These are phyloP conservation scores for Brachionus rubens DNA, from an alignment of 1,140 invertebrate species.

Conservation along the genomic window DNA sequence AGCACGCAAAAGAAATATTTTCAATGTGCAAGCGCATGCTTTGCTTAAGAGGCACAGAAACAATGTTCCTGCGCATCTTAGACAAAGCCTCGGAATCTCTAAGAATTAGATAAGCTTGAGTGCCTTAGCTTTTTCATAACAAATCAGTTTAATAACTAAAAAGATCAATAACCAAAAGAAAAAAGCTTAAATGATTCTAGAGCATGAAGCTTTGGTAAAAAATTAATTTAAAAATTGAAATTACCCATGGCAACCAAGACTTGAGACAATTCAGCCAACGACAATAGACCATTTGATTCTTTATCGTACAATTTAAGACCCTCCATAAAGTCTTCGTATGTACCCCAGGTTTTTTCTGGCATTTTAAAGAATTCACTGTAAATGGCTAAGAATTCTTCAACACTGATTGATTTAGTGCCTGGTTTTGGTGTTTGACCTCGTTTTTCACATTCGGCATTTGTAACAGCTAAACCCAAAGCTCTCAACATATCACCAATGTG, in stretches of 20 bases:
- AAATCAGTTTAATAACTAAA: too few species aligned
- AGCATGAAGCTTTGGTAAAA: too few species aligned
- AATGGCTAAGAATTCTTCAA: slow-evolving; percentile 41
- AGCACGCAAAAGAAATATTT: too few species aligned
- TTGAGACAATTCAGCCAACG: slow-evolving; percentile 36
- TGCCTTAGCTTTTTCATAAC: too few species aligned
- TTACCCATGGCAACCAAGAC: slow-evolving; percentile 47
- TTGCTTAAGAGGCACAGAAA: too few species aligned
- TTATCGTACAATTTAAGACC: slow-evolving; percentile 47
- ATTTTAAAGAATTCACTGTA: slow-evolving; percentile 43
- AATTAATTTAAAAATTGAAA: too few species aligned
- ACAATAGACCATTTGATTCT: slow-evolving; percentile 45
- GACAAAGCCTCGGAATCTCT: too few species aligned
- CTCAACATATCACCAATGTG: slow-evolving; percentile 47
- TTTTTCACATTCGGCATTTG: slow-evolving; percentile 13
- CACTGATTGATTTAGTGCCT: neutral
- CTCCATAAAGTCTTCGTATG: slow-evolving; percentile 44
- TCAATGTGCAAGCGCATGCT: too few species aligned
- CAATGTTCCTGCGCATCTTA: too few species aligned
- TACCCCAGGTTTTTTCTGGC: slow-evolving; percentile 18
- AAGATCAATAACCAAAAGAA: too few species aligned
- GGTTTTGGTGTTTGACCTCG: slow-evolving; percentile 22
- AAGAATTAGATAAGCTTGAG: too few species aligned
- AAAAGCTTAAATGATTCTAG: too few species aligned
- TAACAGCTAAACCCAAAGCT: neutral